Base-by-base conservation (phyloP, 2,113 vertebrate genomes). In the Boulengerochromis microlepis region DNA sequence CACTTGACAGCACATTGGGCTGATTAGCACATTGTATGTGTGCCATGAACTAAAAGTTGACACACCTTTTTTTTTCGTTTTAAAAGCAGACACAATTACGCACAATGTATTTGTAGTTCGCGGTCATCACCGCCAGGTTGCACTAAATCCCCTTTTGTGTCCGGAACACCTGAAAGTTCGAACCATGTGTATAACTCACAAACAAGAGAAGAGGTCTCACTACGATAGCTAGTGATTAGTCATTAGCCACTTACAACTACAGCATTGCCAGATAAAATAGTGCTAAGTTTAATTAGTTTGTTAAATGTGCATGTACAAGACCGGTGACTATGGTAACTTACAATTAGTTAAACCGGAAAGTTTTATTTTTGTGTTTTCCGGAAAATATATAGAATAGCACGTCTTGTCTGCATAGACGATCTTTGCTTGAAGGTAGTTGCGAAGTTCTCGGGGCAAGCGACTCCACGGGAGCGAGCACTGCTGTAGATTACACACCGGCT, bases 401-500 rank as follows among this genome's bases (percentile, higher is more conserved):
- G 7, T 89, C 87, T 0, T 8, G 2, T 2, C 1, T 3, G 0
- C 2, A 8, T 22, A 87, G 61, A 88, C 85, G 86, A 89, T 94
- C 92, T 94, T 76, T 8, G 81, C 3, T 6, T 2, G 40, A 80
- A 91, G 91, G 93, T 92, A 89, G 80, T 90, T 87, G 83, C 69
- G 52, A 92, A 94, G 92, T 94, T 90, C 87, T 54, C 35, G 7
- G 86, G 50, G 66, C 78, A 83, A 83, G 83, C 53, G 83, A 56
- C 84, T 90, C 19, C 84, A 5, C 90, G 86, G 54, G 84, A 42
- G 18, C 84, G 84, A 85, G 89, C 86, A 3, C 15, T 15, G 74
- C 84, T 33, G 81, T 4, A 87, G 89, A 90, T 86, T 31, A 83
- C 84, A 88, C 83, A 81, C 85, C 84, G 93, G 91, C 42, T 83